Evolutionary conservation across 1,140 invertebrate genomes (phyloP).

Genomic region (Colletes gigas): DNA sequence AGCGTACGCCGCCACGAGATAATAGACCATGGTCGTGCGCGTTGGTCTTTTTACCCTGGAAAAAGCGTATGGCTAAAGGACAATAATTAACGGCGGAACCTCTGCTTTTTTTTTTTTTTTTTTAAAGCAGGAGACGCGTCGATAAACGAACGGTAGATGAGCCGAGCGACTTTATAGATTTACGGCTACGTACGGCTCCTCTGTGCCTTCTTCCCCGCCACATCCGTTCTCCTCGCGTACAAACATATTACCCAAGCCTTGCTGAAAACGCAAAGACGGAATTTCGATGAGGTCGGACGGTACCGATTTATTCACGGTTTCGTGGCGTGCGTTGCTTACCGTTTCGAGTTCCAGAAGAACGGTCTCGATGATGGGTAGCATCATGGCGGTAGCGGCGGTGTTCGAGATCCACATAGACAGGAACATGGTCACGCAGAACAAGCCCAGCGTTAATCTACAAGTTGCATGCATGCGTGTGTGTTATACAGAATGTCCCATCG

Average conservation of each 20-base stretch:
- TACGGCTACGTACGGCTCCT: slow-evolving; percentile 63
- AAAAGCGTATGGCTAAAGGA: slow-evolving; percentile 1
- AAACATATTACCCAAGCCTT: slow-evolving; percentile 80
- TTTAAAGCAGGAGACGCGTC: no score
- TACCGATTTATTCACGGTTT: background rate
- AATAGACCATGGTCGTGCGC: slow-evolving; percentile 79
- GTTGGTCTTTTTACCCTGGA: slow-evolving; percentile 75
- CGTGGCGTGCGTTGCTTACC: slow-evolving; percentile 68
- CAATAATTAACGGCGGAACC: background rate
- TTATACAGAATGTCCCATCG: background rate
- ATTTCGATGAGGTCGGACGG: background rate
- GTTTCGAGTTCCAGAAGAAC: slow-evolving; percentile 80
- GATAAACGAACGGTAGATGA: no score
- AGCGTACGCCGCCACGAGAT: slow-evolving; percentile 85
- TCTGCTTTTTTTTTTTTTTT: background rate
- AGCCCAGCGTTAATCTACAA: slow-evolving; percentile 78
- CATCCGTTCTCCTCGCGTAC: slow-evolving; percentile 53
- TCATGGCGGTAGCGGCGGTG: slow-evolving; percentile 84
- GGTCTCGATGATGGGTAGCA: slow-evolving; percentile 84
- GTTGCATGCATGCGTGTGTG: background rate
- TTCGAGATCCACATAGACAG: slow-evolving; percentile 86
- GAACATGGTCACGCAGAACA: slow-evolving; percentile 84
- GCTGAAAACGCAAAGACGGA: slow-evolving; percentile 64
- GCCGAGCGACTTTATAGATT: background rate
- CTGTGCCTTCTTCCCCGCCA: slow-evolving; percentile 48